Percentiles rank a stretch among this genome's conserved stretches.
phyloP scores from a whole-genome alignment of 2,888 invertebrate species.

The Leptinotarsa rubiginosa region DNA sequence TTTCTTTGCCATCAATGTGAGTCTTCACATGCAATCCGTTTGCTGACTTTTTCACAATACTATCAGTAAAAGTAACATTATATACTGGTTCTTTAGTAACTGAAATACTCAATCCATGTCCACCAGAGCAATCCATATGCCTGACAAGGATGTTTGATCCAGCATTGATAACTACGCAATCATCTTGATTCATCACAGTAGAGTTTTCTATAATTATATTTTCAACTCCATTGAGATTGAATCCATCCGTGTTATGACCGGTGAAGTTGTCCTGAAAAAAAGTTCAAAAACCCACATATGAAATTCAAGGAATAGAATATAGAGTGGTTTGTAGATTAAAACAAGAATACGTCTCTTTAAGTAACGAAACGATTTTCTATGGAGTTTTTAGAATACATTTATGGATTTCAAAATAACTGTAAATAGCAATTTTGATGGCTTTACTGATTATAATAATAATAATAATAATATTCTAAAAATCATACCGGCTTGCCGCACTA shows the following conservation, averaged over 20 bases:
- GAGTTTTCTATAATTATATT: conserved; percentile 34
- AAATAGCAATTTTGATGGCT: no score
- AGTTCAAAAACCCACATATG: no score
- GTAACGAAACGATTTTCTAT: no score
- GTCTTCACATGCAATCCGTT: conserved; percentile 17
- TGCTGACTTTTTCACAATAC: conserved; percentile 11
- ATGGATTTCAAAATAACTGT: no score
- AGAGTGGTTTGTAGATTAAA: no score
- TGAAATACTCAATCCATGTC: conserved; percentile 45
- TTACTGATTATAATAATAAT: no score
- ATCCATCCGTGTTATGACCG: conserved; percentile 43
- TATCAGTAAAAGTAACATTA: conserved; percentile 15
- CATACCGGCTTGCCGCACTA: no score
- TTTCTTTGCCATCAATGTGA: conserved; percentile 4
- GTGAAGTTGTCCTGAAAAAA: conserved; percentile 11
- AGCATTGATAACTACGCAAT: conserved; percentile 42
- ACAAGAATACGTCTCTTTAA: no score
- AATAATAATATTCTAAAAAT: no score
- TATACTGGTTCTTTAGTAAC: conserved; percentile 21
- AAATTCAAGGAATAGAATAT: no score
- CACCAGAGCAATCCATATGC: conserved; percentile 40
- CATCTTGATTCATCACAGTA: conserved; percentile 45
- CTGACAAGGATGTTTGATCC: conserved; percentile 38
- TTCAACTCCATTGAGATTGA: conserved; percentile 32
- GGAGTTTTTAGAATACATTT: no score